Evolutionary conservation across 2,888 invertebrate species (phyloP), one percentile per base, ranked within the genome.

Genomic region (Cantharis lateralis): DNA sequence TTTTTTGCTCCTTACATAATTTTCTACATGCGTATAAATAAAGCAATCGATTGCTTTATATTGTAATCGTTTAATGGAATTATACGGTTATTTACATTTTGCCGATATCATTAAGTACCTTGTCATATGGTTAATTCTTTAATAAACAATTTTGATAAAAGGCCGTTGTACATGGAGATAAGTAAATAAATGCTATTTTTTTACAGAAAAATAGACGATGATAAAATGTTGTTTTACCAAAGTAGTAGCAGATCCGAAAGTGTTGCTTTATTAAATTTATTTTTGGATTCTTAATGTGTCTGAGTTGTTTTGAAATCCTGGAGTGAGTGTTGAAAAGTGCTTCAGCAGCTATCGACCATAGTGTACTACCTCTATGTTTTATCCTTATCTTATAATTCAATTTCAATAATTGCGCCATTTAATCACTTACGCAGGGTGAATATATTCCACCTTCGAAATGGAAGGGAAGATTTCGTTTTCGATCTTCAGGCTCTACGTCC

Each of bases 31-130:
- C 48, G n/a, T 48, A 48, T 48, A 32, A 32, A 32, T 48, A 48
- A 48, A 48, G 48, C 48, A 48, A 48, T 48, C 48, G 48, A 48
- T 48, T 48, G 48, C 48, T 48, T n/a, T 48, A 48, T 48, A 48
- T 48, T 48, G 48, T 48, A 63, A 66, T 15, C 16, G 64, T 24
- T 24, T 66, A 66, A 66, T 66, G 64, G 64, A 66, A 16, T 66
- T 66, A 66, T n/a, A 20, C 24, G 64, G 18, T 20, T 66, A 66
- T 66, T 66, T 66, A 66, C 64, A 66, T 66, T 66, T 66, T 66
- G 20, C 11, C 64, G 24, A 18, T 66, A 66, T 66, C 64, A 20
- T 66, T 66, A 66, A 66, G 64, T 66, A 66, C 64, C 64, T 20
- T 66, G 15, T 66, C 64, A 20, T 3, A 66, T 66, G 64, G 64